A percentile compares a stretch with the other conserved stretches of the same genome.
Conservation (phyloP, 2,888 invertebrate genomes). For the Drosophila neotestacea region DNA sequence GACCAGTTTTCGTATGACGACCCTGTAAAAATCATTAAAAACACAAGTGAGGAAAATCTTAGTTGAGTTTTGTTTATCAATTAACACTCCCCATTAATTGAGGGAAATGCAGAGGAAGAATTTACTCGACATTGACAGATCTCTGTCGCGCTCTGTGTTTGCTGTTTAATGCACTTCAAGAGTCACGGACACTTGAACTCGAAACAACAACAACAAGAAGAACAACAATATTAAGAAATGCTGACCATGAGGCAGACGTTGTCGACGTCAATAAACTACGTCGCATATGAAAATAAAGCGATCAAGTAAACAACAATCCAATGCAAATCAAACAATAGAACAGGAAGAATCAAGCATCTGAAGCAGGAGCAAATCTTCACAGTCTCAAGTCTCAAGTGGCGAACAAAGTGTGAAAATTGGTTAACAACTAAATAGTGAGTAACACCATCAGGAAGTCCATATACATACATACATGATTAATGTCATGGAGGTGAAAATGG, state of each 20-base stretch:
- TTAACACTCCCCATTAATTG: slow-evolving; percentile 16
- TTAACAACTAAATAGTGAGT: slow-evolving; percentile 3
- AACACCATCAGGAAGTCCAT: slow-evolving; percentile 17
- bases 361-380: slow-evolving; percentile 11
- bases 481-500: background rate
- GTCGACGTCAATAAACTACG: slow-evolving; percentile 66
- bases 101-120: background rate
- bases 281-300: slow-evolving; percentile 33
- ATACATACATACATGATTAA: background rate
- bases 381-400: slow-evolving; percentile 7
- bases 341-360: slow-evolving; percentile 26
- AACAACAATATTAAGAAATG: slow-evolving; percentile 16
- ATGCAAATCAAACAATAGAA: slow-evolving; percentile 45
- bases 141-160: background rate
- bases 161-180: slow-evolving; percentile 50
- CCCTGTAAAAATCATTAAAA: slow-evolving; percentile 88
- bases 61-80: slow-evolving; percentile 43
- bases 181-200: slow-evolving; percentile 47
- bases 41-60: background rate
- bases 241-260: slow-evolving; percentile 42
- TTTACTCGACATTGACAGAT: slow-evolving; percentile 33
- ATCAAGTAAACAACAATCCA: slow-evolving; percentile 66
- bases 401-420: slow-evolving; percentile 14
- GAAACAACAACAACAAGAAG: slow-evolving; percentile 18
- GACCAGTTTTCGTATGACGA: slow-evolving; percentile 99